A percentile compares a stretch with the other conserved stretches of the same genome.
These are phyloP conservation scores for Sarcophaga variegata DNA, from an alignment of 2,888 invertebrate genomes.

Conservation along the genomic window DNA sequence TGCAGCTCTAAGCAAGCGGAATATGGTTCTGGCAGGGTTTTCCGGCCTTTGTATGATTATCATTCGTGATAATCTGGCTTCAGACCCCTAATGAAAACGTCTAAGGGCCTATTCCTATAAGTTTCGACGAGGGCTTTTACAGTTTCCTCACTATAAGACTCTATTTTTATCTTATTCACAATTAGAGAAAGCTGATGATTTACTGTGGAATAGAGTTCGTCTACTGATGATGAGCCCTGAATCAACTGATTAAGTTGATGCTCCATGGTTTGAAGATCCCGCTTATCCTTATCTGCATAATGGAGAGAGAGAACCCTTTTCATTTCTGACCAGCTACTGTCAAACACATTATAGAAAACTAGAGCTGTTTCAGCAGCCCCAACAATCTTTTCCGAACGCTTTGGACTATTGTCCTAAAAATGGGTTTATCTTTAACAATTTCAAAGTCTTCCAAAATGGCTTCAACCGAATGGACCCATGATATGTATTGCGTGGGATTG, in stretches of 20 bases:
- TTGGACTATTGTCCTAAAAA: constrained; percentile 61
- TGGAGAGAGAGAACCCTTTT: constrained; percentile 67
- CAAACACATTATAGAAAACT: constrained; percentile 53
- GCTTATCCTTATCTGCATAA: constrained; percentile 65
- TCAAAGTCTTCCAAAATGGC: constrained; percentile 46
- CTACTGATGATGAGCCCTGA: constrained; percentile 53
- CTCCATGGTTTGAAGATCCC: constrained; percentile 67
- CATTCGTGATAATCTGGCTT: too few species aligned
- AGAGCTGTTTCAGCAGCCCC: constrained; percentile 62
- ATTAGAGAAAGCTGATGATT: constrained; percentile 67
- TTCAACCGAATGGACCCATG: neutral
- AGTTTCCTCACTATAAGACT: constrained; percentile 53
- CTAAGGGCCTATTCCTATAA: neutral
- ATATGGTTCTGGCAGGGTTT: too few species aligned
- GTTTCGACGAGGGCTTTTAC: constrained; percentile 54
- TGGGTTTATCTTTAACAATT: constrained; percentile 42
- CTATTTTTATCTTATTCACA: constrained; percentile 68
- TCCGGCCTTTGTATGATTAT: neutral
- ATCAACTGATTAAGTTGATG: constrained; percentile 67
- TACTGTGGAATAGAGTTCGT: constrained; percentile 66
- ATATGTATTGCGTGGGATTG: constrained; percentile 10
- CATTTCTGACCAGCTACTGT: constrained; percentile 57
- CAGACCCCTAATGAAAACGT: too few species aligned
- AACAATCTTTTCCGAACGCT: constrained; percentile 59
- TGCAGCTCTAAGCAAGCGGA: constrained; percentile 1